phyloP scores from a whole-genome alignment of 1,140 invertebrate genomes.

The Drosophila miranda region DNA sequence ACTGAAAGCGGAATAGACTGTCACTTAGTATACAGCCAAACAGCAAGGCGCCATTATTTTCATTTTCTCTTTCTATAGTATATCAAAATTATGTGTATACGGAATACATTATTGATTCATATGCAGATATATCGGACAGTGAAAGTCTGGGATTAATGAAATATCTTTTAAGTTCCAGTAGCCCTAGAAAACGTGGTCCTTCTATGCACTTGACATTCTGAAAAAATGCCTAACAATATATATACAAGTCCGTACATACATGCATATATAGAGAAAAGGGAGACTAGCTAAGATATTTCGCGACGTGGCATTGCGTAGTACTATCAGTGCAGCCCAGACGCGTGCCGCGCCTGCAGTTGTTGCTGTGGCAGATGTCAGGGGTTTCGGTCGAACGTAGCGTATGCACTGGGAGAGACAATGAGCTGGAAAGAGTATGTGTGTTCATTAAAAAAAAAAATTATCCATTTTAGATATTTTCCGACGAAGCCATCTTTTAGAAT shows the following conservation, averaged over 20 bases:
- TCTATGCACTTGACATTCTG: slow-evolving; percentile 63
- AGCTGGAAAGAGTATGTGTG: too few relatives aligned
- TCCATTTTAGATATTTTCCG: too few relatives aligned
- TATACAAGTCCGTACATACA: slow-evolving; percentile 8
- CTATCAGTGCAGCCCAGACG: slow-evolving; percentile 70
- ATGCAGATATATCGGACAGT: slow-evolving; percentile 1
- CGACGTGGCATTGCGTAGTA: slow-evolving; percentile 35
- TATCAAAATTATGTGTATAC: slow-evolving; percentile 11
- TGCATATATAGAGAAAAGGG: slow-evolving; percentile 25
- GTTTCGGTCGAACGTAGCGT: slow-evolving; percentile 49
- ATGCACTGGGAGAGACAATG: slow-evolving; percentile 43
- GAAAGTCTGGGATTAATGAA: slow-evolving; percentile 15
- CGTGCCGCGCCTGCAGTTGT: slow-evolving; percentile 9
- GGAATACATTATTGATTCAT: slow-evolving; percentile 6
- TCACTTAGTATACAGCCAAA: slow-evolving; percentile 32
- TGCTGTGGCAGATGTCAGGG: slow-evolving; percentile 20
- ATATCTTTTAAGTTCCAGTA: background rate
- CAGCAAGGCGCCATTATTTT: slow-evolving; percentile 52
- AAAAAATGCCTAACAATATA: slow-evolving; percentile 59
- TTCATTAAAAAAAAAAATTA: too few relatives aligned
- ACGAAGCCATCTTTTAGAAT: slow-evolving; percentile 7
- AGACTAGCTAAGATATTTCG: slow-evolving; percentile 30
- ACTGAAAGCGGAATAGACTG: slow-evolving; percentile 35
- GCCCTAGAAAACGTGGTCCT: slow-evolving; percentile 15
- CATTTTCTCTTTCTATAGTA: slow-evolving; percentile 43